Evolutionary conservation across 2,113 vertebrate genomes (phyloP).

Genomic region (Sorex araneus): DNA sequence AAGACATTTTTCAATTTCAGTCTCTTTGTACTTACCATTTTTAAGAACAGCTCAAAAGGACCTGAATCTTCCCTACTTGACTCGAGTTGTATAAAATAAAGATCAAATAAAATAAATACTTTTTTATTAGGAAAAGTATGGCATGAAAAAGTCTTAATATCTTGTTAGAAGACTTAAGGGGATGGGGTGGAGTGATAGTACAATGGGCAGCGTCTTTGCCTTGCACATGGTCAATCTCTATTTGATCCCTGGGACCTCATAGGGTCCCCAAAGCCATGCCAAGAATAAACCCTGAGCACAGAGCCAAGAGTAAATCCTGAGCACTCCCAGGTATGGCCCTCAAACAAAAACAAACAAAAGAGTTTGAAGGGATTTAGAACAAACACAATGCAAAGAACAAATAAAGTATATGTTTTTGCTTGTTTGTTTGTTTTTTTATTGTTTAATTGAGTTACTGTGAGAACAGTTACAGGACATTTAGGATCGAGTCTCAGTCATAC

Average conservation of each 20-base stretch:
- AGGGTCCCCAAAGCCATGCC: too few species aligned
- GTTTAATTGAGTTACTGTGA: too few species aligned
- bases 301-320: too few species aligned
- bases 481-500: too few species aligned
- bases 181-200: neutral
- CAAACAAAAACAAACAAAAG: neutral
- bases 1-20: neutral
- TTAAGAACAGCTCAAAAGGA: neutral
- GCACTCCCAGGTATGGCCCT: too few species aligned
- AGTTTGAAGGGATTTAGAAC: neutral
- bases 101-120: neutral
- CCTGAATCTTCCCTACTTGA: neutral
- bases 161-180: neutral
- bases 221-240: too few species aligned
- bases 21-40: neutral
- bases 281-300: too few species aligned
- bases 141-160: neutral
- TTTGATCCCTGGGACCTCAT: too few species aligned
- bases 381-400: neutral
- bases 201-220: too few species aligned
- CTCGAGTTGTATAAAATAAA: neutral
- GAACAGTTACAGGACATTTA: too few species aligned
- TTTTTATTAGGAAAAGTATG: neutral
- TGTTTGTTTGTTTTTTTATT: too few species aligned
- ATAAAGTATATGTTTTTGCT: neutral